Percentiles rank a stretch among this genome's conserved stretches.
Conservation (phyloP, 2,888 invertebrate genomes). For the Galerucella calmariensis region DNA sequence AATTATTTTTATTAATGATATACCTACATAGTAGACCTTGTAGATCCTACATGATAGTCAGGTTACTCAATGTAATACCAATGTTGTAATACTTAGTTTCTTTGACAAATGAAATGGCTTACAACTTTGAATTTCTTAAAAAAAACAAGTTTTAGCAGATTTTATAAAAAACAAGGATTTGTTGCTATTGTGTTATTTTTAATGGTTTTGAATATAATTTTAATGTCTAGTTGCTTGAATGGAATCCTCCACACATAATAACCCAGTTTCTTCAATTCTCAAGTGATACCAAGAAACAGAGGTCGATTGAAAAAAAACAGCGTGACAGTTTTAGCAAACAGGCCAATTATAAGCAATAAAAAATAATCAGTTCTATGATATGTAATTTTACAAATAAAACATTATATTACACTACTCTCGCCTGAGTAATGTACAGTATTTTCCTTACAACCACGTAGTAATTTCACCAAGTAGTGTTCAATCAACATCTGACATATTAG, state of each 20-base stretch:
- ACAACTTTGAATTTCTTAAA: conserved; percentile 10
- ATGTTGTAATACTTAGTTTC: background rate
- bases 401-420: too few species aligned
- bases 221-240: background rate
- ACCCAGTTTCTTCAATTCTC: background rate
- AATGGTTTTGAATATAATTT: background rate
- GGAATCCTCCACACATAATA: background rate
- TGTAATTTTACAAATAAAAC: background rate
- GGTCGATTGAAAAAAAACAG: background rate
- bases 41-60: background rate
- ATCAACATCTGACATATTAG: too few species aligned
- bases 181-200: background rate
- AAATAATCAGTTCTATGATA: background rate
- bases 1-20: background rate
- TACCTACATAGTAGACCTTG: background rate
- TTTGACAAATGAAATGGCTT: background rate
- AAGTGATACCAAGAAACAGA: background rate
- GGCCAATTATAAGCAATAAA: background rate
- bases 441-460: too few species aligned
- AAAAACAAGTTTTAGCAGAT: conserved; percentile 6
- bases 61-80: conserved; percentile 1
- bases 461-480: too few species aligned
- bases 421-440: too few species aligned
- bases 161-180: background rate
- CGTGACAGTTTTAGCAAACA: background rate